Percentiles rank a stretch among this genome's conserved stretches.
Evolutionary conservation across 2,113 vertebrate genomes (phyloP).

Genomic region (Pituophis catenifer): DNA sequence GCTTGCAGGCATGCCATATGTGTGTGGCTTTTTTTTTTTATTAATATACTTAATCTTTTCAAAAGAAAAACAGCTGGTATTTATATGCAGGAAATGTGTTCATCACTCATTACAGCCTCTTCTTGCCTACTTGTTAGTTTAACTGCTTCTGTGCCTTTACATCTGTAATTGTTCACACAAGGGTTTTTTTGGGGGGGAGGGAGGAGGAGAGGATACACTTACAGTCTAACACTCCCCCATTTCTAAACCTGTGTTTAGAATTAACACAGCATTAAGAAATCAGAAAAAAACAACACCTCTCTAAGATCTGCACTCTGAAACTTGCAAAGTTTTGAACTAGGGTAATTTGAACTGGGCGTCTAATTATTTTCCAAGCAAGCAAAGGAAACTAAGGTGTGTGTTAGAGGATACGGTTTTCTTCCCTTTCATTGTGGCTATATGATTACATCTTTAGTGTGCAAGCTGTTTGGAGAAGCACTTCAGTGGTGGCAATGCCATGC

Average conservation of each 20-base stretch:
- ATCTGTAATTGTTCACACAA: background rate
- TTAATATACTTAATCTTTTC: slow-evolving; percentile 46
- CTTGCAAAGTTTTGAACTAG: background rate
- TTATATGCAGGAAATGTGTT: background rate
- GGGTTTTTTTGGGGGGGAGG: background rate
- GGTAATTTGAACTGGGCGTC: fast-evolving
- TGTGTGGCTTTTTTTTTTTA: slow-evolving; percentile 40
- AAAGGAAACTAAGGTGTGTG: background rate
- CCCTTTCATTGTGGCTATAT: background rate
- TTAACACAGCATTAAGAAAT: background rate
- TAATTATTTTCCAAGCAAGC: background rate
- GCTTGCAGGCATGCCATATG: background rate
- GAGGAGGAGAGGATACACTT: too few relatives aligned
- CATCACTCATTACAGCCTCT: background rate
- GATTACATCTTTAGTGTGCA: background rate
- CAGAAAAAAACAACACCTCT: background rate
- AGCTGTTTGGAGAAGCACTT: background rate
- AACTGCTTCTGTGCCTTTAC: background rate
- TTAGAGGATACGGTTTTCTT: background rate
- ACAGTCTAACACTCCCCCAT: background rate
- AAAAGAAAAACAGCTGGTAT: slow-evolving; percentile 13
- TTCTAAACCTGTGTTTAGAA: background rate
- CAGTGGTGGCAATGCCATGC: background rate
- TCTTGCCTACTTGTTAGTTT: background rate
- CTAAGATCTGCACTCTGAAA: background rate